Percentiles rank a stretch among this genome's conserved stretches.
Evolutionary conservation across 2,113 vertebrate genomes (phyloP).

Genomic region (Catharus bicknelli): DNA sequence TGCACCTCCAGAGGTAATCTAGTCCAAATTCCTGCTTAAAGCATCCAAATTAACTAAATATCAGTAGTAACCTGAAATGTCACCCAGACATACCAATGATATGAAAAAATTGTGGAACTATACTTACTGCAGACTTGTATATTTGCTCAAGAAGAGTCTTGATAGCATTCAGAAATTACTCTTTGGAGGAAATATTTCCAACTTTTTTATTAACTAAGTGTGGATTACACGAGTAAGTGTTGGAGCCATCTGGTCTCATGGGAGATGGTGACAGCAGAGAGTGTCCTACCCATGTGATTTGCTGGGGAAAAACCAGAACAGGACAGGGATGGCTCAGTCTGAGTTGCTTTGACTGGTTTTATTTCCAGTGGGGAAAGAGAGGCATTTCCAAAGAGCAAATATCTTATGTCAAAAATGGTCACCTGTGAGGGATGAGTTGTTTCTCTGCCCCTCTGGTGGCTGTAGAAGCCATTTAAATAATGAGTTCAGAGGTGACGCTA

Average conservation of each 20-base stretch:
- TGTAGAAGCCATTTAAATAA: not conserved
- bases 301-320: not conserved
- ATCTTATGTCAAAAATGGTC: not conserved
- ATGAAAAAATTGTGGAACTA: not conserved
- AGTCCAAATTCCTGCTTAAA: not conserved
- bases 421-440: not conserved
- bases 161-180: not conserved
- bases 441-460: not conserved
- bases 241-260: not conserved
- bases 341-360: not conserved
- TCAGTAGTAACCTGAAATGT: not conserved
- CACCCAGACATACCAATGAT: not conserved
- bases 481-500: not conserved
- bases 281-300: not conserved
- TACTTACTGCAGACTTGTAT: not conserved
- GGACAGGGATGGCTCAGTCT: not conserved
- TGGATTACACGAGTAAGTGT: accelerated
- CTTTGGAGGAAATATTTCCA: not conserved
- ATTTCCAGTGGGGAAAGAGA: not conserved
- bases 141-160: not conserved
- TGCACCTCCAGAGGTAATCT: not conserved
- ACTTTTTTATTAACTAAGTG: not conserved
- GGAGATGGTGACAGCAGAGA: not conserved
- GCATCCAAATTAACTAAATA: not conserved
- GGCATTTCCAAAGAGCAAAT: not conserved